A percentile compares a stretch with the other conserved stretches of the same genome.
Conservation (phyloP, 2,888 invertebrate species). For the Erebia palarica region DNA sequence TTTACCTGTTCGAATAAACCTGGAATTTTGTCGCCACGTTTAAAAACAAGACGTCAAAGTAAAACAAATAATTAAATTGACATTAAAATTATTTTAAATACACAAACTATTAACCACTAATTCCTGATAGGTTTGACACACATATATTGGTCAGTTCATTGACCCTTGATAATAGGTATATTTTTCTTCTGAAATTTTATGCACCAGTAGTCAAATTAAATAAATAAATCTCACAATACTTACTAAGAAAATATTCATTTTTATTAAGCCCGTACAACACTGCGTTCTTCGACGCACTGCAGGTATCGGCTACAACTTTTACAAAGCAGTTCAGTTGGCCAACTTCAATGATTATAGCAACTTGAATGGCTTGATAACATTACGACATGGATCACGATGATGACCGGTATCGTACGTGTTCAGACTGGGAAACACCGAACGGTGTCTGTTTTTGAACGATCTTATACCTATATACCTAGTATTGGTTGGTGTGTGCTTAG, state of each 20-base stretch:
- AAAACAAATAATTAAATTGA: background rate
- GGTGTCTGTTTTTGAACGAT: background rate
- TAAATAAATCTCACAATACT: conserved; percentile 46
- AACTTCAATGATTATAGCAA: conserved; percentile 35
- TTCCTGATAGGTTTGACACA: background rate
- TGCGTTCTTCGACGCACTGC: conserved; percentile 18
- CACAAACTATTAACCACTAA: background rate
- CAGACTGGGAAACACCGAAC: conserved; percentile 11
- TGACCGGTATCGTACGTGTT: conserved; percentile 6
- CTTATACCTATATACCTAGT: too few species aligned
- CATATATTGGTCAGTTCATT: background rate
- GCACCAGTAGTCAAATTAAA: background rate
- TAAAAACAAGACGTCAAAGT: background rate
- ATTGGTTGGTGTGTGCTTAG: too few species aligned
- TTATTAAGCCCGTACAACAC: conserved; percentile 33
- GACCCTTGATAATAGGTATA: background rate
- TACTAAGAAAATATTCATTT: conserved; percentile 55
- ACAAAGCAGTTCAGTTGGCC: conserved; percentile 63
- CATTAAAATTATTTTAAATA: background rate
- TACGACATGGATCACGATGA: conserved; percentile 24
- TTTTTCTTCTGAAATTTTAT: background rate
- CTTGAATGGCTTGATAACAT: conserved; percentile 41
- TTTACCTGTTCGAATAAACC: background rate
- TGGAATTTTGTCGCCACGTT: background rate
- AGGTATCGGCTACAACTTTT: conserved; percentile 58